Conservation (phyloP, 2,797 vertebrate species). For the Prunella strophiata region DNA sequence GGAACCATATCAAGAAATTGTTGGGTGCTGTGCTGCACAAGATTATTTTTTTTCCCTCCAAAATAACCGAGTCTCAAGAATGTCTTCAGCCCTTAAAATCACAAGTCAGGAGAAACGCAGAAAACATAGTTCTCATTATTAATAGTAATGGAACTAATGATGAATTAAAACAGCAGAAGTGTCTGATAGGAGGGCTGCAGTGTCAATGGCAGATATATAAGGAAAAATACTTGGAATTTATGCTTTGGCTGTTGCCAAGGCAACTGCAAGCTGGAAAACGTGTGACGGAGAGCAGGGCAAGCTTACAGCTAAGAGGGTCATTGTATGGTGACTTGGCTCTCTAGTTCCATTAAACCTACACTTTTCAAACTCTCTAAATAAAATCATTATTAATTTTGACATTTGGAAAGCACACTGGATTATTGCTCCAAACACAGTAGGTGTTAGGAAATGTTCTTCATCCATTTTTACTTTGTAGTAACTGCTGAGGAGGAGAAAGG, state of each 20-base stretch:
- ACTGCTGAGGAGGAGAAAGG: background rate
- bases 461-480: background rate
- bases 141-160: conserved; percentile 66
- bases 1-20: conserved; percentile 38
- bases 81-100: conserved; percentile 39
- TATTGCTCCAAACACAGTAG: conserved; percentile 35
- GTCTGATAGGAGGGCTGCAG: conserved; percentile 54
- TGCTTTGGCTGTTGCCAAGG: conserved; percentile 71
- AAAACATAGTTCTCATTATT: conserved; percentile 28
- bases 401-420: background rate
- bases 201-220: conserved; percentile 56
- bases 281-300: conserved; percentile 61
- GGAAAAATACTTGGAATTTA: conserved; percentile 66
- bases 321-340: conserved; percentile 31
- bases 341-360: conserved; percentile 46
- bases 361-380: conserved; percentile 55
- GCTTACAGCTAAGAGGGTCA: conserved; percentile 52
- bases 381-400: conserved; percentile 60
- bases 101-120: conserved; percentile 3
- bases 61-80: conserved; percentile 29
- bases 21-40: background rate
- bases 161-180: conserved; percentile 63
- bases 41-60: background rate
- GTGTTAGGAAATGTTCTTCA: conserved; percentile 54
- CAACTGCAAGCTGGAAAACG: conserved; percentile 55